Base-by-base conservation (phyloP, 1,140 invertebrate species). In the Drosophila truncata region DNA sequence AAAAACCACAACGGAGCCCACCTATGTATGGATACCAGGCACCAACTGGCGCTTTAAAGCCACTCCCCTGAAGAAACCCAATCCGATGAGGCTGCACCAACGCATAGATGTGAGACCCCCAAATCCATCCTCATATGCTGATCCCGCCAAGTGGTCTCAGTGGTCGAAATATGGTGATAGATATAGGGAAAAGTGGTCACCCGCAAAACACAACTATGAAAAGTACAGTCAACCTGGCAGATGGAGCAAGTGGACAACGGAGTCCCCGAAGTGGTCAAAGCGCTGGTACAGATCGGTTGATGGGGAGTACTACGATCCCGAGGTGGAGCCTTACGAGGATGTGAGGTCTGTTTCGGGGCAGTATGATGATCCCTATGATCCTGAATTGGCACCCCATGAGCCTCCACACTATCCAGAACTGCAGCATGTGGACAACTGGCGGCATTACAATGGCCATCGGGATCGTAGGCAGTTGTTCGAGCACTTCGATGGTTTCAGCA, bases 391-490 rank as follows among this genome's bases (percentile, higher is more conserved):
- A 2, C 57, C 42, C 4, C 64, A 83, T 33, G 23, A 80, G 23
- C 31, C 44, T 5, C 31, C 59, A 8, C 25, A 52, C 37, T 86
- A 87, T 77, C 52, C 76, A 7, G 83, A 87, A 42, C 25, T 87
- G 20, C 46, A 41, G 0, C 72, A 84, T 29, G 20, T 67, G 2
- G 29, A 25, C 1, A 64, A 80, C 13, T 66, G 29, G 46, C 76
- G 63, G 0, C 79, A 92, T 27, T 92, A 86, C 57, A 85, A 92
- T 25, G 76, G 39, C 10, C 78, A 91, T 54, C 73, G 91, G 0
- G 91, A 92, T 77, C 91, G 91, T 3, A 70, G 91, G 4, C 91
- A 92, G 33, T 31, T 92, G 3, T 92, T 90, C 14, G 79, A 92
- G 41, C 79, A 86, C 10, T 81, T 92, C 20, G 72, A 76, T 8